A percentile compares a stretch with the other conserved stretches of the same genome.
phyloP scores from a whole-genome alignment of 2,888 invertebrate species.

The Galeopsomyia nigrocyanea region DNA sequence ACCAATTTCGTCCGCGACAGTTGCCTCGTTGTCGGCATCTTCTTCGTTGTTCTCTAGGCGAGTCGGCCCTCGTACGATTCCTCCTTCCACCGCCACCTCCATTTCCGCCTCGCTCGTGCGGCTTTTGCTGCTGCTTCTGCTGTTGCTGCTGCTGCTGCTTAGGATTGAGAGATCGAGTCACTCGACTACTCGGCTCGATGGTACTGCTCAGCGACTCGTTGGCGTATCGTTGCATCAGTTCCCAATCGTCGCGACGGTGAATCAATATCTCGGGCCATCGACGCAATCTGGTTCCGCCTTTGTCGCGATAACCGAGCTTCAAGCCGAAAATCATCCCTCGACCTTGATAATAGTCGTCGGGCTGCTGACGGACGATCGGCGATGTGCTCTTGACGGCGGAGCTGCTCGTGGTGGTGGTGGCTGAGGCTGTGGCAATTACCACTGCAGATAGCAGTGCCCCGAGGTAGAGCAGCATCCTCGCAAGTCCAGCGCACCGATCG shows the following conservation, averaged over 20 bases:
- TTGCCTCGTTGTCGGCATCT: constrained; percentile 61
- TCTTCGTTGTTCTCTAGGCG: constrained; percentile 63
- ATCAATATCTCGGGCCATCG: neutral
- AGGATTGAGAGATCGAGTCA: constrained; percentile 14
- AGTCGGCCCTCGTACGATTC: constrained; percentile 51
- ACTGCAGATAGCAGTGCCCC: neutral
- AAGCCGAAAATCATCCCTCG: constrained; percentile 30
- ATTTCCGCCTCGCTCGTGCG: neutral
- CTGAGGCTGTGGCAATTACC: neutral
- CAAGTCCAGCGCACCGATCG: constrained; percentile 64
- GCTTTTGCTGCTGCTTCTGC: constrained; percentile 28
- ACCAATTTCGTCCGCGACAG: constrained; percentile 68
- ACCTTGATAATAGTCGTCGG: constrained; percentile 32
- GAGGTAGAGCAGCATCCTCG: constrained; percentile 55
- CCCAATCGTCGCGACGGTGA: neutral
- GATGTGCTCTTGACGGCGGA: no score
- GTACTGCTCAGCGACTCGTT: constrained; percentile 11
- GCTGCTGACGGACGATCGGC: neutral
- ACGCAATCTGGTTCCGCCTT: neutral
- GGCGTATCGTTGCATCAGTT: constrained; percentile 10
- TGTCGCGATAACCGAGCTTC: neutral
- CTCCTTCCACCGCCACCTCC: constrained; percentile 39
- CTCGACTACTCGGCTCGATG: constrained; percentile 1
- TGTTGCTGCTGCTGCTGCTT: constrained; percentile 20
- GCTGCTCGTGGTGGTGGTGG: neutral